These are phyloP conservation scores for Cephus spinipes DNA, from an alignment of 2,888 invertebrate genomes.

Conservation along the genomic window DNA sequence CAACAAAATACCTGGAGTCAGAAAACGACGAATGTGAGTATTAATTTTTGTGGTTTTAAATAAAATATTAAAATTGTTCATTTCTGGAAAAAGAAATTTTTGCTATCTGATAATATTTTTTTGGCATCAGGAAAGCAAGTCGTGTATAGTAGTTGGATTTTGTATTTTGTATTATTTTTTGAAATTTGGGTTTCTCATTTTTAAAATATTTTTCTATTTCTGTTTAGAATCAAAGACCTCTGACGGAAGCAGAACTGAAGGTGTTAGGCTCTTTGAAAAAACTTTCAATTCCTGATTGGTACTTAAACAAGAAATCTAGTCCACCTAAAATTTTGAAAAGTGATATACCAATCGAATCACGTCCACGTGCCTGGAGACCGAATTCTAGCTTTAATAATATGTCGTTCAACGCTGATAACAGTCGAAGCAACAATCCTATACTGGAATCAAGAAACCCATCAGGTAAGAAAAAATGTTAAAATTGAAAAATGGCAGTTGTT, in stretches of 20 bases:
- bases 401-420: background rate
- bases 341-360: constrained; percentile 38
- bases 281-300: constrained; percentile 51
- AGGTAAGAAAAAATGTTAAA: constrained; percentile 18
- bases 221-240: constrained; percentile 21
- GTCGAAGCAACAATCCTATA: constrained; percentile 8
- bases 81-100: background rate
- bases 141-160: background rate
- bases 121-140: background rate
- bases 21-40: background rate
- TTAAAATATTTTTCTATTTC: background rate
- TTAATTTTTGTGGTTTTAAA: background rate
- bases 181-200: no score
- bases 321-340: constrained; percentile 45
- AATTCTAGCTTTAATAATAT: background rate
- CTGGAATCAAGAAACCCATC: constrained; percentile 11
- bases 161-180: background rate
- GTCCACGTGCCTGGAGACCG: constrained; percentile 44
- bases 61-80: background rate
- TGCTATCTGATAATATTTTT: background rate
- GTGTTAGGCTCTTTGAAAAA: constrained; percentile 42
- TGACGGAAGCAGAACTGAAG: constrained; percentile 47
- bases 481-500: background rate
- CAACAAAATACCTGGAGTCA: background rate
- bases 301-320: constrained; percentile 40